Percentiles rank a stretch among this genome's conserved stretches.
phyloP scores from a whole-genome alignment of 2,888 invertebrate genomes.

The Zygogramma bicolorata region DNA sequence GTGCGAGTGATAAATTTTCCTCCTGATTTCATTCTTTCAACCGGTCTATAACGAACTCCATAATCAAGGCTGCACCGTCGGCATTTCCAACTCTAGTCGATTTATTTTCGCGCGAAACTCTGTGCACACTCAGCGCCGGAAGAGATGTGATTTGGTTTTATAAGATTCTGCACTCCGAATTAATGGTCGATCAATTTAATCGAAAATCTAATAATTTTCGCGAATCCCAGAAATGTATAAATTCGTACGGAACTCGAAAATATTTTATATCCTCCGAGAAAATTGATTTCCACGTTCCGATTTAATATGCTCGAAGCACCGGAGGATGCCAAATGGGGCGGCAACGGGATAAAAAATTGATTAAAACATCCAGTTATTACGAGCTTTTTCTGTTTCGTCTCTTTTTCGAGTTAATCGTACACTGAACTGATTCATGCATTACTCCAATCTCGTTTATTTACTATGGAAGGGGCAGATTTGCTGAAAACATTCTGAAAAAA shows the following conservation, averaged over 20 bases:
- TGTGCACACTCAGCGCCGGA: slow-evolving; percentile 8
- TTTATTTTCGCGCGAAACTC: slow-evolving; percentile 14
- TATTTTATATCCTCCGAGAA: slow-evolving; percentile 34
- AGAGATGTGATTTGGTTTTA: slow-evolving; percentile 41
- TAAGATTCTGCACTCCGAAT: slow-evolving; percentile 46
- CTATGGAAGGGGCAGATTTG: too few species aligned
- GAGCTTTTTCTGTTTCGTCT: background rate
- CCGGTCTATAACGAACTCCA: background rate
- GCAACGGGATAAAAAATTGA: background rate
- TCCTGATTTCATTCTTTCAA: background rate
- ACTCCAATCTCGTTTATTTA: too few species aligned
- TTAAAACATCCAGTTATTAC: background rate
- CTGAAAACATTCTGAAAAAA: too few species aligned
- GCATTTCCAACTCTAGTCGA: background rate
- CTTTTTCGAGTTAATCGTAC: background rate
- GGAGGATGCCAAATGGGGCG: background rate
- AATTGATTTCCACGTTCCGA: slow-evolving; percentile 34
- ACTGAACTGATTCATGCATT: background rate
- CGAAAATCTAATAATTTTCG: slow-evolving; percentile 49
- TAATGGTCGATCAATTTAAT: slow-evolving; percentile 48
- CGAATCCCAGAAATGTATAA: slow-evolving; percentile 26
- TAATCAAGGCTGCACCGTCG: background rate
- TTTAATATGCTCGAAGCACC: slow-evolving; percentile 10
- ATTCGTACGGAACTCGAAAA: slow-evolving; percentile 31
- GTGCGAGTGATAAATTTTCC: too few species aligned